Base-by-base conservation (phyloP, 2,888 invertebrate species). In the Fragum whitleyi region DNA sequence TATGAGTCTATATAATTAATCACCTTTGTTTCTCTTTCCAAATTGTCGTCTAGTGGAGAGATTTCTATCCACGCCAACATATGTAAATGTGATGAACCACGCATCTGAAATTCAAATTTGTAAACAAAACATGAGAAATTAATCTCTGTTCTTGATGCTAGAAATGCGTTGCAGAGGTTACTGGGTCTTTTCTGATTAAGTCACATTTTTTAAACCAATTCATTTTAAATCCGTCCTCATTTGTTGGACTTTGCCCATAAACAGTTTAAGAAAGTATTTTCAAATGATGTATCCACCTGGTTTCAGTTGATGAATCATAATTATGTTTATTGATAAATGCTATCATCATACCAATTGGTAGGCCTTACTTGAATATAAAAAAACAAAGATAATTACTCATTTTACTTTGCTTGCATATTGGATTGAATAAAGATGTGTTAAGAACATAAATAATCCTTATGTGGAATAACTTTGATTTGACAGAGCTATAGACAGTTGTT, bases 221-320 rank as follows among this genome's bases (percentile, higher is more conserved):
- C 11, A 55, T 7, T 21, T 23, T 28, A 26, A 5, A 6, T 26
- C 21, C 26, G 16, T 59, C 6, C 26, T 59, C 59, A 26, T 21
- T 28, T 59, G 59, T 26, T 9, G 7, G 59, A 3, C 3, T 5
- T 23, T 59, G 21, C 3, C 26, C 28, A 7, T 23, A 2, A 23
- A 23, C 26, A 7, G 26, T 11, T 23, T 59, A 2, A 3, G 59
- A 11, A 59, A 59, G 59, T 3, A 59, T 23, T 2, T 59, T 59
- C 9, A 59, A 23, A 2, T n/a, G n/a, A n/a, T n/a, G n/a, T n/a
- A n/a, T n/a, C n/a, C n/a, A n/a, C n/a, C n/a, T n/a, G n/a, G n/a
- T 26, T 28, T 83, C 76, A 7, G 80, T 61, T 28, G 80, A 72
- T 7, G 55, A 55, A 55, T n/a, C n/a, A n/a, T n/a, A n/a, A n/a